Percentiles rank a stretch among this genome's conserved stretches.
phyloP scores from a whole-genome alignment of 2,113 vertebrate species.

The Toxostoma redivivum region DNA sequence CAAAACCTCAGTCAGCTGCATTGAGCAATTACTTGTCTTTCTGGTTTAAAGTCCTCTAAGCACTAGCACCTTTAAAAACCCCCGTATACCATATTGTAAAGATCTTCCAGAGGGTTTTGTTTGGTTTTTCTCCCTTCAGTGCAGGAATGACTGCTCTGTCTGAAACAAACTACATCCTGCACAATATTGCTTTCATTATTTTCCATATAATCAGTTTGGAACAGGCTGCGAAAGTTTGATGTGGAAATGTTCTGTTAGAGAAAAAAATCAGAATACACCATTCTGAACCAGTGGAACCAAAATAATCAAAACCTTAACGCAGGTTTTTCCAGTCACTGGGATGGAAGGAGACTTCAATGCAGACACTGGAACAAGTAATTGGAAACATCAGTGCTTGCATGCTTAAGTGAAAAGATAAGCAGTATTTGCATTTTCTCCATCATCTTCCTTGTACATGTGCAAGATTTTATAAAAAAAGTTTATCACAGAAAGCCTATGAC shows the following conservation, averaged over 20 bases:
- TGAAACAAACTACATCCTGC: constrained; percentile 31
- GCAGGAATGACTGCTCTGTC: background rate
- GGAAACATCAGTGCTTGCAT: constrained; percentile 53
- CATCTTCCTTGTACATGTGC: constrained; percentile 28
- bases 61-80: background rate
- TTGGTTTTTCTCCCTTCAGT: background rate
- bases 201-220: constrained; percentile 15
- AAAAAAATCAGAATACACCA: background rate
- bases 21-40: background rate
- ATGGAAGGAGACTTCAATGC: constrained; percentile 24
- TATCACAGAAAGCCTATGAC: constrained; percentile 35
- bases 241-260: background rate
- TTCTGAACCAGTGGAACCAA: constrained; percentile 23
- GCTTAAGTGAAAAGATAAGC: constrained; percentile 56
- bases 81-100: background rate
- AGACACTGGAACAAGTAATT: constrained; percentile 39
- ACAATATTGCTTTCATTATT: background rate
- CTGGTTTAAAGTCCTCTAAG: background rate
- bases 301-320: constrained; percentile 10
- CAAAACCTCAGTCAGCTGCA: background rate
- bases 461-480: constrained; percentile 55
- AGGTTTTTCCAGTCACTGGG: constrained; percentile 50
- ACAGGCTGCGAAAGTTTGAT: constrained; percentile 7
- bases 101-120: background rate
- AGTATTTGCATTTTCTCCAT: constrained; percentile 47